These are phyloP conservation scores for Virgularia gustaviana DNA, from an alignment of 92 coral and sea anemone species.

Conservation along the genomic window DNA sequence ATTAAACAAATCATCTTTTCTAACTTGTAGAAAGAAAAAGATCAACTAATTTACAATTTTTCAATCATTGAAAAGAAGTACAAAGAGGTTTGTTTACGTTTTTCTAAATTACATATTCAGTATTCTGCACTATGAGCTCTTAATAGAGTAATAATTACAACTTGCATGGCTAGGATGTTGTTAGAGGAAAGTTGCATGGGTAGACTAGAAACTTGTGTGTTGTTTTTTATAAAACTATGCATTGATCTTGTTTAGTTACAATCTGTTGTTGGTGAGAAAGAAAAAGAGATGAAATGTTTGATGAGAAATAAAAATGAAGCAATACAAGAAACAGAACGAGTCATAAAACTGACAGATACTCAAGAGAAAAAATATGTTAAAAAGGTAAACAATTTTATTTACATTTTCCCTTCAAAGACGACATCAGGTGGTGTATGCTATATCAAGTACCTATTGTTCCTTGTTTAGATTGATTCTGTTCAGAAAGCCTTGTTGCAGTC, in stretches of 20 bases:
- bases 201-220: too few relatives aligned
- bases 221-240: too few relatives aligned
- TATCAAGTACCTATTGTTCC: not conserved
- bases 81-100: not conserved
- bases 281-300: slow-evolving; percentile 66
- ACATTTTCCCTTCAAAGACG: not conserved
- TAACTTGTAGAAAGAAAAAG: slow-evolving; percentile 16
- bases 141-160: too few relatives aligned
- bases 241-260: slow-evolving; percentile 33
- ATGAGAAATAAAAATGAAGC: slow-evolving; percentile 80
- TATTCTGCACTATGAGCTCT: not conserved
- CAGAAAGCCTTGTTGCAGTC: slow-evolving; percentile 76
- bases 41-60: not conserved
- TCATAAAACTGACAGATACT: slow-evolving; percentile 62
- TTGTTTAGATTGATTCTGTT: slow-evolving; percentile 65
- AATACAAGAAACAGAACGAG: slow-evolving; percentile 70
- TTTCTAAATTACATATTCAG: not conserved
- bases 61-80: slow-evolving; percentile 1
- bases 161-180: too few relatives aligned
- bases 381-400: slow-evolving; percentile 51
- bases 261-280: slow-evolving; percentile 56
- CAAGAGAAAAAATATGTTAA: slow-evolving; percentile 75
- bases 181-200: too few relatives aligned
- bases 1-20: not conserved
- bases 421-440: not conserved